Base-by-base conservation (phyloP, 2,113 vertebrate species). In the Ailurus styani region DNA sequence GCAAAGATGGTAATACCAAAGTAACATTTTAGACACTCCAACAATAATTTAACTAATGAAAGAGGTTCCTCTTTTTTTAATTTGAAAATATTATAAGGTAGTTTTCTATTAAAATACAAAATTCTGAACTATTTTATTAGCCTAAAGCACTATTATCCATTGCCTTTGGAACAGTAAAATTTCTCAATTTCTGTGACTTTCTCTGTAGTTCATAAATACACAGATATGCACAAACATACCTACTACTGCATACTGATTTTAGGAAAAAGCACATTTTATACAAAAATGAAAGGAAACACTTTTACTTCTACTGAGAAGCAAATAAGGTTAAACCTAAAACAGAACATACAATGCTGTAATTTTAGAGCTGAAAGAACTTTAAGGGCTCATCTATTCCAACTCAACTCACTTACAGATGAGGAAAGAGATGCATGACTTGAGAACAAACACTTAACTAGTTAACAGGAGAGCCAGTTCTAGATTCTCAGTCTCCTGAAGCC, bases 41-140 rank as follows among this genome's bases (percentile, higher is more conserved):
- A 86, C 14, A 87, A 57, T 47, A 86, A 82, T 57, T 4, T 89
- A 95, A 93, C 21, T 85, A 84, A 87, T 15, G 85, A 95, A 81
- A 73, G 12, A n/a, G 34, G 29, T n/a, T 64, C 42, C 11, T 34
- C 11, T 64, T 91, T 96, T 84, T 85, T 40, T 54, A 93, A 55
- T 85, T 55, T 52, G 45, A 91, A 95, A 17, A 27, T 84, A 79
- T 34, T 75, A 52, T 50, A 96, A 90, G n/a, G 40, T 29, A 89
- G 7, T 73, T 96, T 85, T 90, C 77, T 90, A 84, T 68, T 79
- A 72, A 88, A 92, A 95, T 88, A 85, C 1, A 78, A 42, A 97
- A 97, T 72, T 89, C 21, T 40, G 2, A 97, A 54, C 47, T 91
- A 93, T 64, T 89, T 91, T 75, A 83, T 68, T 81, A 89, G 42